A percentile compares a stretch with the other conserved stretches of the same genome.
phyloP scores from a whole-genome alignment of 2,797 vertebrate genomes.

The Potorous gilbertii region DNA sequence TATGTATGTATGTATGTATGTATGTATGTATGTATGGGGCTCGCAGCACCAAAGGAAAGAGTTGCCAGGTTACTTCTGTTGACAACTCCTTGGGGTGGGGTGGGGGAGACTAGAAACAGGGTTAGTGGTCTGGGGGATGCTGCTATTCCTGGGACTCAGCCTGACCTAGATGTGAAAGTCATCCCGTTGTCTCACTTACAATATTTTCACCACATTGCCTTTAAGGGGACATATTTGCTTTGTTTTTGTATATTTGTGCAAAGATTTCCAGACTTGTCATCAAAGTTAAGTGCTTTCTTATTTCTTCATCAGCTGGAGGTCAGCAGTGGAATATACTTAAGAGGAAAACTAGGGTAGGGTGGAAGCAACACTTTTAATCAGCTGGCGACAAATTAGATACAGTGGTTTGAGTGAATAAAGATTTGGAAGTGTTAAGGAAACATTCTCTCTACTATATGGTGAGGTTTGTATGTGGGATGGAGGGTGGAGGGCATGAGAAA shows the following conservation, averaged over 20 bases:
- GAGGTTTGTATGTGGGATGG: neutral
- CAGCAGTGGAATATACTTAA: neutral
- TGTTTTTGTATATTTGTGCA: neutral
- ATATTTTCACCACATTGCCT: neutral
- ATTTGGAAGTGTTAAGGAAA: neutral
- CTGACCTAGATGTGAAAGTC: neutral
- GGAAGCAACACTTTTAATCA: neutral
- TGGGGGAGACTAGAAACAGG: neutral
- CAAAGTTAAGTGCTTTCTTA: neutral
- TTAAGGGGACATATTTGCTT: neutral
- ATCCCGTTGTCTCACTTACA: neutral
- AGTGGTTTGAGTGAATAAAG: neutral
- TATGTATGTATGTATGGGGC: too few species aligned
- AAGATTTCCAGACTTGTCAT: neutral
- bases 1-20: too few species aligned
- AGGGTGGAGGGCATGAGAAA: neutral
- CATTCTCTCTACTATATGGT: neutral
- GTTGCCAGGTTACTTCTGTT: neutral
- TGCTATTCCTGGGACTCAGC: neutral
- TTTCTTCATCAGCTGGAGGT: neutral
- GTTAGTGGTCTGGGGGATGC: neutral
- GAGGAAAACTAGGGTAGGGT: neutral
- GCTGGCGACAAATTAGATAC: neutral
- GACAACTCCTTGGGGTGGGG: neutral
- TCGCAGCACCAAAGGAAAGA: neutral